Percentiles rank a stretch among this genome's conserved stretches.
These are phyloP conservation scores for Tautogolabrus adspersus DNA, from an alignment of 2,113 vertebrate genomes.

Conservation along the genomic window DNA sequence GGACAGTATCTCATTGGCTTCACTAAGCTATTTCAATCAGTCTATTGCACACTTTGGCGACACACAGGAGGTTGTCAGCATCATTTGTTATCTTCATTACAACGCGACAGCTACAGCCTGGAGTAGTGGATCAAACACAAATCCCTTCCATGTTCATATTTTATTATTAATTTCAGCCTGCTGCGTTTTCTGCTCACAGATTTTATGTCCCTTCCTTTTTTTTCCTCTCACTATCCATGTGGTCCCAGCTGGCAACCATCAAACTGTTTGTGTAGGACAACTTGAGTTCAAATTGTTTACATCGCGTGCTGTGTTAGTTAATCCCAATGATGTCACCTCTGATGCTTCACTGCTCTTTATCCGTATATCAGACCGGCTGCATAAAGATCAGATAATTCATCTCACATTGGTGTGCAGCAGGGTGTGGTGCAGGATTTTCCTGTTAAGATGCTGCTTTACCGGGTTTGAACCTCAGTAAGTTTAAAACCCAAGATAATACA, in stretches of 20 bases:
- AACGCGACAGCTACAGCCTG: constrained; percentile 62
- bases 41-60: constrained; percentile 31
- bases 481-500: constrained; percentile 44
- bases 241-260: constrained; percentile 39
- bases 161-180: constrained; percentile 65
- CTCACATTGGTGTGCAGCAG: constrained; percentile 35
- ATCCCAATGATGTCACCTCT: constrained; percentile 29
- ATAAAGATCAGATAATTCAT: constrained; percentile 52
- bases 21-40: constrained; percentile 17
- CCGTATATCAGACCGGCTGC: constrained; percentile 24
- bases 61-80: constrained; percentile 47
- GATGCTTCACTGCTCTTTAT: constrained; percentile 30
- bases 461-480: constrained; percentile 37
- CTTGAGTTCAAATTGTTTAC: constrained; percentile 35
- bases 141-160: constrained; percentile 55
- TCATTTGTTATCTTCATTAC: constrained; percentile 69
- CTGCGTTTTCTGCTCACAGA: constrained; percentile 45
- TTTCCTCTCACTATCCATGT: constrained; percentile 28
- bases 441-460: constrained; percentile 41
- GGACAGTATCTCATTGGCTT: constrained; percentile 22
- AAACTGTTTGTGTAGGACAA: constrained; percentile 47
- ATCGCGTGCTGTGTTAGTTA: not conserved
- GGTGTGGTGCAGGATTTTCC: constrained; percentile 43
- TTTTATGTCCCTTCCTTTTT: constrained; percentile 48
- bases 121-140: constrained; percentile 65